phyloP scores from a whole-genome alignment of 2,888 invertebrate species.

The Diarsia brunnea region DNA sequence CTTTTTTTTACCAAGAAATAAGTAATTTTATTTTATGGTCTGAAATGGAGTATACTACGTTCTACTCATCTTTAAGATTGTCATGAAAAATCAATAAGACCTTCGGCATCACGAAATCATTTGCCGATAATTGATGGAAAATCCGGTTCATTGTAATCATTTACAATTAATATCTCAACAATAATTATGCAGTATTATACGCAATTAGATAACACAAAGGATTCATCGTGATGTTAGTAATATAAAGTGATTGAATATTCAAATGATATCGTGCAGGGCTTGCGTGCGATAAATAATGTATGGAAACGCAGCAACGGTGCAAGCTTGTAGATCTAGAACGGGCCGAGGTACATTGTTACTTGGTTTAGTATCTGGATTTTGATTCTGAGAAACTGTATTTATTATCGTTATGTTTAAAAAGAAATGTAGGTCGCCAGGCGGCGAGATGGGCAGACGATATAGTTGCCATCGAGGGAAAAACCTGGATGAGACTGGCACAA shows the following conservation, averaged over 20 bases:
- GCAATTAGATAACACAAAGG: constrained; percentile 65
- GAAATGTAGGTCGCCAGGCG: no score
- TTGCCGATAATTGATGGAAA: constrained; percentile 31
- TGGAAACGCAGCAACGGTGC: constrained; percentile 46
- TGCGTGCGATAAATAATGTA: constrained; percentile 61
- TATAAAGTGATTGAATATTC: constrained; percentile 58
- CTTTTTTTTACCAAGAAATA: not conserved
- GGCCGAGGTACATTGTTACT: constrained; percentile 38
- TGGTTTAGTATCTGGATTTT: constrained; percentile 25
- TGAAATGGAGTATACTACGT: not conserved
- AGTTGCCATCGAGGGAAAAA: no score
- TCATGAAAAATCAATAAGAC: constrained; percentile 16
- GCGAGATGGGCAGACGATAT: no score
- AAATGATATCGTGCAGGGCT: constrained; percentile 53
- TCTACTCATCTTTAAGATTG: not conserved
- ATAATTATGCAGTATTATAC: constrained; percentile 53
- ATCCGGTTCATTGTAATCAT: constrained; percentile 40
- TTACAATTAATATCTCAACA: constrained; percentile 23
- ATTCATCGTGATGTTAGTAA: constrained; percentile 46
- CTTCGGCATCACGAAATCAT: constrained; percentile 14
- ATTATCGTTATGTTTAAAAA: no score
- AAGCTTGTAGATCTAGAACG: constrained; percentile 51
- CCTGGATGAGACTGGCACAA: no score
- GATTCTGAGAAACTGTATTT: constrained; percentile 9
- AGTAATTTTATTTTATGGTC: not conserved